phyloP scores from a whole-genome alignment of 2,113 vertebrate genomes.

The Pterophyllum scalare region DNA sequence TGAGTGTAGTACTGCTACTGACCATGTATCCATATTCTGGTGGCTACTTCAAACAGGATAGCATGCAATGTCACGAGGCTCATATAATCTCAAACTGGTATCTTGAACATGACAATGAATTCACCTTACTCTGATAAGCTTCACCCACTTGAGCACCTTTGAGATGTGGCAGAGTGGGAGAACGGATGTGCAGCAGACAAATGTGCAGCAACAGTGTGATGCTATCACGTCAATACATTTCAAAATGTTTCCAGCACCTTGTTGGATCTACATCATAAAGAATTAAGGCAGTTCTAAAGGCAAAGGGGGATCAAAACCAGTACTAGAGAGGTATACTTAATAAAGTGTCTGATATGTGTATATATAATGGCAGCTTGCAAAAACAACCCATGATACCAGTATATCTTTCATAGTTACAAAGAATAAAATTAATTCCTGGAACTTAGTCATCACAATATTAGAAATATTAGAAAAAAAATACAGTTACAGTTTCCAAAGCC shows the following conservation, averaged over 20 bases:
- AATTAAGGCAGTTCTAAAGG: background rate
- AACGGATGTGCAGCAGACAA: background rate
- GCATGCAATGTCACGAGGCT: no score
- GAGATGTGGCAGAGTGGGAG: background rate
- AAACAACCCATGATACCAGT: background rate
- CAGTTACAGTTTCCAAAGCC: background rate
- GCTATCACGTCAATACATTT: background rate
- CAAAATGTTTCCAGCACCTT: background rate
- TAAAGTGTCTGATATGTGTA: background rate
- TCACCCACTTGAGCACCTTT: background rate
- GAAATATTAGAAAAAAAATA: background rate
- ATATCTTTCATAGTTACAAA: background rate
- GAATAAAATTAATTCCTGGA: no score
- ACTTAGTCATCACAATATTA: no score
- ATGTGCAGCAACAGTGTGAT: background rate
- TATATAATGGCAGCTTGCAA: background rate
- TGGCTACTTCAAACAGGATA: no score
- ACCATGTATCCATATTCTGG: no score
- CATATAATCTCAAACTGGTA: no score
- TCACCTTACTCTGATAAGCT: no score
- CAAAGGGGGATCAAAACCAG: rapidly evolving
- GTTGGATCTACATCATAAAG: background rate
- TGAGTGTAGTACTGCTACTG: no score
- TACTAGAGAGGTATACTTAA: background rate
- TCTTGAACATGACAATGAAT: no score